Conservation (phyloP, 1,140 invertebrate species). For the Patella vulgata region DNA sequence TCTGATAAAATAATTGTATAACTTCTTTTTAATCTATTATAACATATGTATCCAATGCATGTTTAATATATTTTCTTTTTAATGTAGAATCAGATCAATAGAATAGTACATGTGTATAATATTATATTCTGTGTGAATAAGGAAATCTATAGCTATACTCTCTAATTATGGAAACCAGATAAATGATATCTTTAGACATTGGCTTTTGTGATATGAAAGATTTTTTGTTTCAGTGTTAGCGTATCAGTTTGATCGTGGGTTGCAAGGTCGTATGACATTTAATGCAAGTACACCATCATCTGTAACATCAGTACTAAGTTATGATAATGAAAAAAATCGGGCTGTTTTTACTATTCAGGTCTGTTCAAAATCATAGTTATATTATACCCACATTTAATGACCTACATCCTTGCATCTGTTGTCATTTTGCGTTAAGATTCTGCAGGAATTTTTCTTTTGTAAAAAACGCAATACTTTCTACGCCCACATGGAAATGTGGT, state of each 20-base stretch:
- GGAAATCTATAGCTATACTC: neutral
- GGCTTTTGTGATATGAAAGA: neutral
- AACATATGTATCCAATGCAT: no score
- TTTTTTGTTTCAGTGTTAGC: slow-evolving; percentile 74
- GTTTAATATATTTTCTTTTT: no score
- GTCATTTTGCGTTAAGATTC: neutral
- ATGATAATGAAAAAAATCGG: slow-evolving; percentile 77
- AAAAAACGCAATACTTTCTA: no score
- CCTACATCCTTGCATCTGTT: neutral
- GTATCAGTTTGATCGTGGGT: slow-evolving; percentile 84
- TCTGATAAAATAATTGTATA: no score
- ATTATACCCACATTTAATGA: neutral
- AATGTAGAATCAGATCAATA: no score
- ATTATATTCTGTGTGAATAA: neutral
- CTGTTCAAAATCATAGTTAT: no score
- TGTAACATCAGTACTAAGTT: slow-evolving; percentile 81
- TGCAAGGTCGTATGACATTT: slow-evolving; percentile 87
- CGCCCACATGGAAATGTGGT: no score
- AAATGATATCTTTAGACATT: slow-evolving; percentile 1
- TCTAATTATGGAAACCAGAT: slow-evolving; percentile 15
- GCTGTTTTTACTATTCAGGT: slow-evolving; percentile 75
- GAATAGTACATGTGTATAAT: no score
- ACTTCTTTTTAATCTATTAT: no score
- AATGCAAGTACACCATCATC: slow-evolving; percentile 76
- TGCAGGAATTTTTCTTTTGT: no score